A percentile compares a stretch with the other conserved stretches of the same genome.
Conservation (phyloP, 2,797 vertebrate species). For the Trachops cirrhosus region DNA sequence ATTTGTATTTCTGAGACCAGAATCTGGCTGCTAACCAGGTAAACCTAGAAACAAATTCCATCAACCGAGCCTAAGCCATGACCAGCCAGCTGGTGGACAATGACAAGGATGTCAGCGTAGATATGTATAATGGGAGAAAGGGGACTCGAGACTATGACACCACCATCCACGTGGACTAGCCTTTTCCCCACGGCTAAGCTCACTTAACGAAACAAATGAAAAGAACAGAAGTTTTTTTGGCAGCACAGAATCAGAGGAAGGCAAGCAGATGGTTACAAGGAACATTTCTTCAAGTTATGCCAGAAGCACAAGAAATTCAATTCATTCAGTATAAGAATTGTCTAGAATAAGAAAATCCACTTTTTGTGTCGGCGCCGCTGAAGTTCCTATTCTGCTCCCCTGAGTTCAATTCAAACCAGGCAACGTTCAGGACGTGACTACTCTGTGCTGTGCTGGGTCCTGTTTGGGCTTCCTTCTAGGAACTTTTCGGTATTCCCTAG, state of each 20-base stretch:
- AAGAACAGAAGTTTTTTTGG: constrained; percentile 58
- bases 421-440: not conserved
- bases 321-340: constrained; percentile 44
- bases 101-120: not conserved
- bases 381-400: not conserved
- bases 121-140: not conserved
- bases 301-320: constrained; percentile 55
- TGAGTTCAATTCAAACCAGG: not conserved
- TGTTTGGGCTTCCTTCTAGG: not conserved
- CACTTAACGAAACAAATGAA: constrained; percentile 59
- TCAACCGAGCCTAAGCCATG: not conserved
- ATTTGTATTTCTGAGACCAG: not conserved
- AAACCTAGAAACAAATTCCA: not conserved
- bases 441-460: not conserved
- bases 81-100: not conserved
- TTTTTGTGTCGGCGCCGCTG: not conserved
- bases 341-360: constrained; percentile 23
- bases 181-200: constrained; percentile 45
- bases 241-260: constrained; percentile 31
- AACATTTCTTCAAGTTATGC: constrained; percentile 52
- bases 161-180: not conserved
- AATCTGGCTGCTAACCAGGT: not conserved
- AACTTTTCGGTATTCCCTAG: not conserved
- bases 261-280: constrained; percentile 65
- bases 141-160: not conserved